Evolutionary conservation across 2,888 invertebrate species (phyloP), one percentile per base, ranked within the genome.

Genomic region (Amphipyra tragopoginis): DNA sequence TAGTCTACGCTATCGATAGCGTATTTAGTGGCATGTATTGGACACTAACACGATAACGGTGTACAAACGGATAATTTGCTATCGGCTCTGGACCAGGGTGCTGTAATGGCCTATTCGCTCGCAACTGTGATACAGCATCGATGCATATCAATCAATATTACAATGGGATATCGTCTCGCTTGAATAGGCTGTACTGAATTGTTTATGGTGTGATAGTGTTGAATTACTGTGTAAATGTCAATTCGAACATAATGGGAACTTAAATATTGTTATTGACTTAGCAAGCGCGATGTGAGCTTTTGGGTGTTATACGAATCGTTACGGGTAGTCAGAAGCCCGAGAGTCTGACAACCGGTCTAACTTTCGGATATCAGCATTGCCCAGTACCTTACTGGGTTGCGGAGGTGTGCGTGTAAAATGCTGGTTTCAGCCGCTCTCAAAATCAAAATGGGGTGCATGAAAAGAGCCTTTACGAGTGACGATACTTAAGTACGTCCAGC

Each of bases 131-230:
- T 57, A 51, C 50, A 29, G 54, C 15, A 13, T 8, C 58, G 53
- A 67, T 61, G 67, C 40, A 57, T 51, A 73, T 71, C 68, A 73
- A 73, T 71, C 73, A 71, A 73, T 71, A 67, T 40, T 53, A 72
- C 60, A 67, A 73, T 73, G 55, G 67, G 39, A 53, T 60, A 45
- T 49, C 50, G 60, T 42, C 40, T 40, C 60, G 53, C 48, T 48
- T 53, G 58, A 54, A 69, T 65, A 36, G 49, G 15, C 36, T 50
- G 44, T 50, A 48, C 13, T 58, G 53, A 54, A 72, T 69, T 36
- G 47, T 72, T 57, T 65, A 49, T 38, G 10, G 36, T 33, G 33
- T 33, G 26, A 47, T 54, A 53, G 29, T 42, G 14, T 47, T 58
- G 49, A 34, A 68, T 65, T 49, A 40, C 65, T 71, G 10, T 34